A percentile compares a stretch with the other conserved stretches of the same genome.
Conservation (phyloP, 2,113 vertebrate species). For the Platysternon megacephalum region DNA sequence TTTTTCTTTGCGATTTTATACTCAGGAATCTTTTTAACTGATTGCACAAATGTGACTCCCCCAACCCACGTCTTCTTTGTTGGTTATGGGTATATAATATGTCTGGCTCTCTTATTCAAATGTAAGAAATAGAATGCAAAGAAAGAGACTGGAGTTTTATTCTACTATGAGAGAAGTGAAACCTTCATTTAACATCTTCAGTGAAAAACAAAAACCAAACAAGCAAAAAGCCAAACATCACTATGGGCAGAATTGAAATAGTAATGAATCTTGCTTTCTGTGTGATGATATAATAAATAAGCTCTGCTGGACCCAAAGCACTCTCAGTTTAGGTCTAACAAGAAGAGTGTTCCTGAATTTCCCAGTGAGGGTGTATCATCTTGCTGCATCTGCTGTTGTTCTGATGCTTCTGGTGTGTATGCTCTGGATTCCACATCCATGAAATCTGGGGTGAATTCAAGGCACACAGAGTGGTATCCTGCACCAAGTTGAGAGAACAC, state of each 20-base stretch:
- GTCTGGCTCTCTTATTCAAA: background rate
- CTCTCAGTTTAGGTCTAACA: background rate
- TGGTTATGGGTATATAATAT: background rate
- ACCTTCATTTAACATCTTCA: background rate
- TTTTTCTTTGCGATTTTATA: background rate
- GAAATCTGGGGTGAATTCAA: constrained; percentile 49
- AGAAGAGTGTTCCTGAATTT: constrained; percentile 6
- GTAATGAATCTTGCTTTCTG: background rate
- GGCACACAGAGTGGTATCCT: constrained; percentile 17
- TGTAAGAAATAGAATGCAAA: background rate
- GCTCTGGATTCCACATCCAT: background rate
- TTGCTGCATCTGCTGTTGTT: background rate
- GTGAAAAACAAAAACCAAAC: background rate
- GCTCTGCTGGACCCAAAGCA: background rate
- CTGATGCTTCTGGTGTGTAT: background rate
- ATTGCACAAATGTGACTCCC: background rate
- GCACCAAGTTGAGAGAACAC: constrained; percentile 36
- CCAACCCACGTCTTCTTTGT: background rate
- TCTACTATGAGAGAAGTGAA: background rate
- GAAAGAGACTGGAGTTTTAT: background rate
- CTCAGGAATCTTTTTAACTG: background rate
- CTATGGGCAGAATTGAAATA: background rate
- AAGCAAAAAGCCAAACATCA: background rate
- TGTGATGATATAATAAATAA: rapidly evolving
- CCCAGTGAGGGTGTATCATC: background rate